These are phyloP conservation scores for Mesorhabditis belari DNA, from an alignment of 2,888 invertebrate genomes.

Conservation along the genomic window DNA sequence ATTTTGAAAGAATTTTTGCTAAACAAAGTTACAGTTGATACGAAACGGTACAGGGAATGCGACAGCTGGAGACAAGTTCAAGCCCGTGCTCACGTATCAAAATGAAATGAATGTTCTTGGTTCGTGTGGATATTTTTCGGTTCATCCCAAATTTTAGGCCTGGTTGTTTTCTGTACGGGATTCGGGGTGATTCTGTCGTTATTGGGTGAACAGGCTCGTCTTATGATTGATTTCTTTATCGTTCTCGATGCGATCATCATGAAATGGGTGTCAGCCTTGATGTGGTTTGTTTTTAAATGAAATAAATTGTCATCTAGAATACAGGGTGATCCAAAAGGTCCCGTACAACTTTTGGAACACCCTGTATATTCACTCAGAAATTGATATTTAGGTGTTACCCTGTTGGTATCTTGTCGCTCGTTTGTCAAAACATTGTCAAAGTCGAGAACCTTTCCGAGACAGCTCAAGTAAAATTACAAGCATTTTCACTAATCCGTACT, in stretches of 20 bases:
- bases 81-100: constrained; percentile 53
- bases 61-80: constrained; percentile 25
- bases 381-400: constrained; percentile 63
- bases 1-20: too few species aligned
- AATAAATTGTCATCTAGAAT: too few species aligned
- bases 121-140: constrained; percentile 4
- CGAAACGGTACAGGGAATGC: constrained; percentile 24
- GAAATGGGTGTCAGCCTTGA: constrained; percentile 81
- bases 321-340: not conserved
- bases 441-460: constrained; percentile 63
- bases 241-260: constrained; percentile 82
- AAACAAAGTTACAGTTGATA: not conserved
- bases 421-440: constrained; percentile 65
- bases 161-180: constrained; percentile 81
- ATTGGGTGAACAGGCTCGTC: constrained; percentile 70
- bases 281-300: constrained; percentile 64
- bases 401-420: constrained; percentile 66
- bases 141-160: constrained; percentile 62
- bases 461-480: constrained; percentile 60
- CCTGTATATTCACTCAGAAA: not conserved
- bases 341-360: not conserved
- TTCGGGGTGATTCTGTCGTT: constrained; percentile 82
- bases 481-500: not conserved
- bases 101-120: constrained; percentile 67
- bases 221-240: constrained; percentile 75